Conservation (phyloP, 2,888 invertebrate genomes). For the Tinea semifulvella region DNA sequence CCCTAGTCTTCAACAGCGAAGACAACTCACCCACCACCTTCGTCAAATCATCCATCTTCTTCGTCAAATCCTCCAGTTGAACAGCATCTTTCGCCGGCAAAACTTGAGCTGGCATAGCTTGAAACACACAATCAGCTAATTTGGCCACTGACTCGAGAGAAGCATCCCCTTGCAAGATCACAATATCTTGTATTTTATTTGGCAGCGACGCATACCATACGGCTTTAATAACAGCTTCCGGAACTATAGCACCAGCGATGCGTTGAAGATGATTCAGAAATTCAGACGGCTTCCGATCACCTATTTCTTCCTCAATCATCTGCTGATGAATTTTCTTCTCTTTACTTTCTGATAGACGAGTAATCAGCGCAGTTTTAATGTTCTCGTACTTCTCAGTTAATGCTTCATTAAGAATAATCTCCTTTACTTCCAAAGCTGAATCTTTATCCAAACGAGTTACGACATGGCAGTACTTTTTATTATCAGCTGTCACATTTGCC, state of each 20-base stretch:
- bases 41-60: background rate
- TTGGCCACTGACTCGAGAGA: background rate
- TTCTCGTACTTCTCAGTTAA: background rate
- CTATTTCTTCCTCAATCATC: background rate
- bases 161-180: background rate
- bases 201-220: constrained; percentile 20
- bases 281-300: constrained; percentile 14
- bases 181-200: constrained; percentile 3
- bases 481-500: background rate
- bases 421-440: background rate
- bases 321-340: background rate
- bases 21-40: background rate
- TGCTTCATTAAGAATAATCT: background rate
- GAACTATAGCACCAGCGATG: constrained; percentile 12
- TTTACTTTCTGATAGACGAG: background rate
- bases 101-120: background rate
- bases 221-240: constrained; percentile 12
- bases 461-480: background rate
- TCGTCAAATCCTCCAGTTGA: background rate
- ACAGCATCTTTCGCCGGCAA: background rate
- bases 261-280: constrained; percentile 9
- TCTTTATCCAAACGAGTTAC: background rate
- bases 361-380: background rate
- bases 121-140: background rate
- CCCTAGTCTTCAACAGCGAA: background rate